Conservation (phyloP, 1,140 invertebrate species). For the Gerris buenoi region DNA sequence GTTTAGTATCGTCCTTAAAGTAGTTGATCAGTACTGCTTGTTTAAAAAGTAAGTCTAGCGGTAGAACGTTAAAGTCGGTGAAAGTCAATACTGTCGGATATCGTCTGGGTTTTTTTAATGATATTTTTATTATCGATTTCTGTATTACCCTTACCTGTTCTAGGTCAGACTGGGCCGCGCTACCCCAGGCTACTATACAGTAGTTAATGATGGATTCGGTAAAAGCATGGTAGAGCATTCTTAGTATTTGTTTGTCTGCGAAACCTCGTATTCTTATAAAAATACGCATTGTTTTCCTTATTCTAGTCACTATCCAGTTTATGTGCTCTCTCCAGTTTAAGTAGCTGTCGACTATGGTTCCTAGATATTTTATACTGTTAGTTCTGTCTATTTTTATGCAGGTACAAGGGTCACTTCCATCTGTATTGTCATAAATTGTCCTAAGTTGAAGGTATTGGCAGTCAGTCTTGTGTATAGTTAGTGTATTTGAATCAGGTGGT, state of each 20-base stretch:
- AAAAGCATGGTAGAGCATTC: not conserved
- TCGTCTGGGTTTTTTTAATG: not conserved
- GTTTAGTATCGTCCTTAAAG: not conserved
- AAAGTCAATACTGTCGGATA: not conserved
- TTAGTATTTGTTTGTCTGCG: not conserved
- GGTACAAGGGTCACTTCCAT: no score
- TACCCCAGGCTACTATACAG: not conserved
- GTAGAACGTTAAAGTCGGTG: not conserved
- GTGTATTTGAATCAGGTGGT: not conserved
- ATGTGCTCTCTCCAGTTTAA: not conserved
- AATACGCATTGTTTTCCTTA: not conserved
- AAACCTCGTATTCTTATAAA: not conserved
- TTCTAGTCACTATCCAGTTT: not conserved
- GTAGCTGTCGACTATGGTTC: not conserved
- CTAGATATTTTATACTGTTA: not conserved
- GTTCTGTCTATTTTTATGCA: not conserved
- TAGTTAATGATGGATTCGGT: not conserved
- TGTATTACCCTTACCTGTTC: not conserved
- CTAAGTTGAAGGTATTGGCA: not conserved
- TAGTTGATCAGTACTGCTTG: not conserved
- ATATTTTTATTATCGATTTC: not conserved
- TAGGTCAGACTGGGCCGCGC: not conserved
- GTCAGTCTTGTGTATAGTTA: not conserved
- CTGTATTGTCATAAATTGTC: not conserved
- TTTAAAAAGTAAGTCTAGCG: not conserved